Evolutionary conservation across 1,140 invertebrate species (phyloP).

Genomic region (Steinernema khuongi): DNA sequence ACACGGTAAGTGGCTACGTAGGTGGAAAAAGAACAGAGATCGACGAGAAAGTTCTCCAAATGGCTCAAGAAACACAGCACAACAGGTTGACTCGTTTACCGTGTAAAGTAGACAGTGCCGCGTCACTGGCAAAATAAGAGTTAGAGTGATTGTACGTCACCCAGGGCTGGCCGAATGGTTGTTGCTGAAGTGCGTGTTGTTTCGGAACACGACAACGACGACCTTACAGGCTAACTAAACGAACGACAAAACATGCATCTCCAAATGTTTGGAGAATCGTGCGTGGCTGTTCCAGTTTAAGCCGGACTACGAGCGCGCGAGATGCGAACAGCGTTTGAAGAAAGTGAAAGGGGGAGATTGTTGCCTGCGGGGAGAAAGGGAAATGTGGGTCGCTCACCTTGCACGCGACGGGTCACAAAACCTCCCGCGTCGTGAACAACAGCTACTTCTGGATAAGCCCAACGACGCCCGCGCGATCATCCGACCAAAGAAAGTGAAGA

Average conservation of each 20-base stretch:
- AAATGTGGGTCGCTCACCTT: conserved; percentile 16
- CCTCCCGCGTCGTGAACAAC: conserved; percentile 16
- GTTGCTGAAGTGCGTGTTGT: neutral
- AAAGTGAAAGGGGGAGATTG: conserved; percentile 14
- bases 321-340: conserved; percentile 16
- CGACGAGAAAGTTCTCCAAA: no score
- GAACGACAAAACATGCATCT: neutral
- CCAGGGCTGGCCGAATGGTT: neutral
- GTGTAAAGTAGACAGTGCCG: neutral
- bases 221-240: neutral
- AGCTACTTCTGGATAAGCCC: conserved; percentile 15
- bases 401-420: conserved; percentile 14
- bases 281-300: conserved; percentile 6
- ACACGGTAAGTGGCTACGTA: neutral
- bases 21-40: neutral
- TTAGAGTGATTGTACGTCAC: neutral
- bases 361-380: conserved; percentile 12
- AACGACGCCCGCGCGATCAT: neutral
- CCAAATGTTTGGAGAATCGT: neutral
- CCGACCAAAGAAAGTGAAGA: neutral
- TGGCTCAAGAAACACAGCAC: neutral
- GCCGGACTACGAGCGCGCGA: conserved; percentile 11
- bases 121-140: neutral
- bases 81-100: neutral
- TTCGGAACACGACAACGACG: neutral